Percentiles rank a stretch among this genome's conserved stretches.
Evolutionary conservation across 2,888 invertebrate genomes (phyloP).

Genomic region (Melieria omissa): DNA sequence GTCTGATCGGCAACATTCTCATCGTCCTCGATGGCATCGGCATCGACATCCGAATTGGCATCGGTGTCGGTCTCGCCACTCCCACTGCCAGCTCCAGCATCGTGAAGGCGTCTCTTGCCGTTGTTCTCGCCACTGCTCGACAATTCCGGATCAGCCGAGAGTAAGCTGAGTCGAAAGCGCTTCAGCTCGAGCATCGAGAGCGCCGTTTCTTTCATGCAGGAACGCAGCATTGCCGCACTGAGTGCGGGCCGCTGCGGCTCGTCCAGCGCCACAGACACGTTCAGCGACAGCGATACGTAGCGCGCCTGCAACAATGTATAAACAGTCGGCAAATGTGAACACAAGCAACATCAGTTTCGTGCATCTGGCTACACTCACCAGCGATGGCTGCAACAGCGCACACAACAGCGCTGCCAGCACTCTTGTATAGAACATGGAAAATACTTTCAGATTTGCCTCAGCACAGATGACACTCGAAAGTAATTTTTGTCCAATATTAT

Average conservation of each 20-base stretch:
- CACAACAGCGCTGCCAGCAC: not conserved
- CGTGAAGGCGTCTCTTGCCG: not conserved
- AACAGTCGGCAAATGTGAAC: not conserved
- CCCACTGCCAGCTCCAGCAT: not conserved
- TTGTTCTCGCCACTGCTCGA: not conserved
- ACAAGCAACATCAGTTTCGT: not conserved
- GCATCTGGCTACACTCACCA: not conserved
- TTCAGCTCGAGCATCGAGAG: constrained; percentile 58
- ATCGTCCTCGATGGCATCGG: not conserved
- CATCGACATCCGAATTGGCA: not conserved
- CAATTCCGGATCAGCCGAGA: constrained; percentile 37
- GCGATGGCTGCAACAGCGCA: not conserved
- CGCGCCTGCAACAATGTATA: constrained; percentile 44
- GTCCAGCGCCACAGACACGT: constrained; percentile 49
- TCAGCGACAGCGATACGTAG: constrained; percentile 51
- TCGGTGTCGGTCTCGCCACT: not conserved
- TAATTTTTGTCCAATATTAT: no score
- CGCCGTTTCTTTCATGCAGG: constrained; percentile 57
- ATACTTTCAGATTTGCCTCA: no score
- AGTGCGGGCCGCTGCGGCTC: constrained; percentile 14
- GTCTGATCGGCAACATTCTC: not conserved
- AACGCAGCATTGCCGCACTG: constrained; percentile 50
- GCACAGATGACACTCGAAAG: no score
- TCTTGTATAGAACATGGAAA: constrained; percentile 8
- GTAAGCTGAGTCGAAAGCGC: constrained; percentile 50